Conservation (phyloP, 2,888 invertebrate species). For the Euplexia lucipara region DNA sequence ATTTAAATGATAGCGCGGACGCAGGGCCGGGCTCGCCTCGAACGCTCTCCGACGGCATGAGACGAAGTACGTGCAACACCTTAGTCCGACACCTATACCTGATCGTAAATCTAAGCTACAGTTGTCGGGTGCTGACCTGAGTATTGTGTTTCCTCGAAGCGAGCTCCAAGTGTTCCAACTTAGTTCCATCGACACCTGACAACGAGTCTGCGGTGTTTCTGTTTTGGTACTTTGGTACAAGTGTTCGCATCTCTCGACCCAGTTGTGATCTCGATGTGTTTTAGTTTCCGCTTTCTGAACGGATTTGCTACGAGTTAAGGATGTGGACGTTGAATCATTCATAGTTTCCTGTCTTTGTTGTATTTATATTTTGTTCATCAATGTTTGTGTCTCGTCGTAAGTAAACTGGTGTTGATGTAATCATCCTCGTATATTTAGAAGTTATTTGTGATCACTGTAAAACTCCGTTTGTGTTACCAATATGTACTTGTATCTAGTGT, state of each 20-base stretch:
- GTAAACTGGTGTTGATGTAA: slow-evolving; percentile 54
- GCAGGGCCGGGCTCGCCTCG: slow-evolving; percentile 82
- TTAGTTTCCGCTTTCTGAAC: slow-evolving; percentile 70
- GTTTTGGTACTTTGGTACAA: slow-evolving; percentile 48
- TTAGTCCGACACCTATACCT: slow-evolving; percentile 73
- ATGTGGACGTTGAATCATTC: slow-evolving; percentile 78
- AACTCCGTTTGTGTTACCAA: slow-evolving; percentile 45
- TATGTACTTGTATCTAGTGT: slow-evolving; percentile 34
- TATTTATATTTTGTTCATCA: slow-evolving; percentile 68
- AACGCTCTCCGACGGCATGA: slow-evolving; percentile 85
- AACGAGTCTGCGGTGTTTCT: slow-evolving; percentile 59
- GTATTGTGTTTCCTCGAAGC: slow-evolving; percentile 67
- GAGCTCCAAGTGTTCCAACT: slow-evolving; percentile 53
- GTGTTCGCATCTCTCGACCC: slow-evolving; percentile 51
- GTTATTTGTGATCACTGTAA: slow-evolving; percentile 51
- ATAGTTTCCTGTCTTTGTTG: slow-evolving; percentile 78
- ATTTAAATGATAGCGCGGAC: slow-evolving; percentile 90
- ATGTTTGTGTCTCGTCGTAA: slow-evolving; percentile 55
- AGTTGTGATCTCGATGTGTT: slow-evolving; percentile 62
- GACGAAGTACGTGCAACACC: slow-evolving; percentile 87
- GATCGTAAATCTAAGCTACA: slow-evolving; percentile 72
- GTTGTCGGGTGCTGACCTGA: slow-evolving; percentile 66
- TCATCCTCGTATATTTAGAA: slow-evolving; percentile 57
- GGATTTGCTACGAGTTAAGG: slow-evolving; percentile 75
- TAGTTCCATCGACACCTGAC: slow-evolving; percentile 49